Base-by-base conservation (phyloP, 2,888 invertebrate species). In the Drosophila kambysellisi region DNA sequence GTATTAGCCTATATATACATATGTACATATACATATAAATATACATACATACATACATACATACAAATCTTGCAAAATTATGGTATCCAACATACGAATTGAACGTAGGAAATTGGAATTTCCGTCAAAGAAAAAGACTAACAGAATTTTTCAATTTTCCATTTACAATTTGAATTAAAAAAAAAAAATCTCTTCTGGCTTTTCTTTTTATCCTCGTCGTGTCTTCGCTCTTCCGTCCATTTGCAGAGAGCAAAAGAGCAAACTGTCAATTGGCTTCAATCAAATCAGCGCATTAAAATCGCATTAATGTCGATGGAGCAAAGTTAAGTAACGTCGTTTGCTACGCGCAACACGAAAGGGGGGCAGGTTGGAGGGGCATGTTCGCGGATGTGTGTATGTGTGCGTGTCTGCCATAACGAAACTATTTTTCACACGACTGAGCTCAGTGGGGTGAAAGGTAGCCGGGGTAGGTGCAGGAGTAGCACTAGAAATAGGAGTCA, bases 221-320 rank as follows among this genome's bases (percentile, higher is more conserved):
- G 15, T 39, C 51, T 53, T 20, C 48, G 70, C 57, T 9, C 30
- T 48, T 46, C 33, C 53, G 54, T 46, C 57, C 29, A 46, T 62
- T 70, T 46, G 60, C 43, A 25, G 73, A 56, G 66, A 25, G 41
- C 53, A 56, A 65, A 63, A 70, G 58, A 39, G 81, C 75, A 81
- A 77, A 68, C 72, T 77, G 79, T 73, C 82, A 88, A 81, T 88
- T 88, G 85, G 85, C 85, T 81, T 73, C 74, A 87, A 89, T 87
- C 71, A 69, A 84, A 87, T 89, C 76, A 83, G 57, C 65, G 83
- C 83, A 86, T 88, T 82, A 81, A 81, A 86, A 77, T 83, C 89
- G 74, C 82, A 83, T 86, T 89, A 82, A 71, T 79, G 79, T 74
- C 63, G 72, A 53, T 51, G 58, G 66, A 68, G 59, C 82, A 70